phyloP scores from a whole-genome alignment of 2,113 vertebrate genomes.

The Turdus rufiventris region DNA sequence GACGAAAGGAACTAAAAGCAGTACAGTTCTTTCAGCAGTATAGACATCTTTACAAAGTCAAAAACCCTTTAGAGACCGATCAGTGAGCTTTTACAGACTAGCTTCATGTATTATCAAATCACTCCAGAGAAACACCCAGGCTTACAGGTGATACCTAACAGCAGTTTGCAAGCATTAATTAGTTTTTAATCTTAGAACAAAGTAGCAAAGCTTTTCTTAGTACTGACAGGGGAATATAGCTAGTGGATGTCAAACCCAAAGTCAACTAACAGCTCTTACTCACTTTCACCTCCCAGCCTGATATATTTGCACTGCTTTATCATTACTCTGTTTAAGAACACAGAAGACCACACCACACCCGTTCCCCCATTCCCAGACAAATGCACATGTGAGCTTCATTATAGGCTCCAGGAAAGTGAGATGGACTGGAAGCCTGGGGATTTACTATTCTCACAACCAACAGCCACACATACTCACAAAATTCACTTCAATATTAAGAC shows the following conservation, averaged over 20 bases:
- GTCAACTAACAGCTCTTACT: background rate
- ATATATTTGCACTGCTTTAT: background rate
- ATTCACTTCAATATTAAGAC: background rate
- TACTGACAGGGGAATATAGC: background rate
- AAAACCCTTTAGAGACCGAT: background rate
- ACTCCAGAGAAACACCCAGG: background rate
- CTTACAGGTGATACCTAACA: background rate
- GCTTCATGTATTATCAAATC: background rate
- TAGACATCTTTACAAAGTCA: background rate
- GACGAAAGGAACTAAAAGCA: background rate
- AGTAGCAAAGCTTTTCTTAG: background rate
- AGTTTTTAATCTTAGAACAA: background rate
- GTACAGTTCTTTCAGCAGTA: background rate
- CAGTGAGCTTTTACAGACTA: background rate
- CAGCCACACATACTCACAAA: background rate
- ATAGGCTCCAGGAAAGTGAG: fast-evolving
- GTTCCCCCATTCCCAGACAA: background rate
- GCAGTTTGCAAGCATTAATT: background rate
- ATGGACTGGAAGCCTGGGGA: background rate
- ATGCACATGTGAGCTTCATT: background rate
- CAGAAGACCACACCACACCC: background rate
- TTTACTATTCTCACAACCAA: background rate
- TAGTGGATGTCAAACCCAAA: background rate
- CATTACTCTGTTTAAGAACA: background rate
- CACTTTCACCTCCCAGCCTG: background rate